These are phyloP conservation scores for Lithophane socia DNA, from an alignment of 2,888 invertebrate genomes.

Conservation along the genomic window DNA sequence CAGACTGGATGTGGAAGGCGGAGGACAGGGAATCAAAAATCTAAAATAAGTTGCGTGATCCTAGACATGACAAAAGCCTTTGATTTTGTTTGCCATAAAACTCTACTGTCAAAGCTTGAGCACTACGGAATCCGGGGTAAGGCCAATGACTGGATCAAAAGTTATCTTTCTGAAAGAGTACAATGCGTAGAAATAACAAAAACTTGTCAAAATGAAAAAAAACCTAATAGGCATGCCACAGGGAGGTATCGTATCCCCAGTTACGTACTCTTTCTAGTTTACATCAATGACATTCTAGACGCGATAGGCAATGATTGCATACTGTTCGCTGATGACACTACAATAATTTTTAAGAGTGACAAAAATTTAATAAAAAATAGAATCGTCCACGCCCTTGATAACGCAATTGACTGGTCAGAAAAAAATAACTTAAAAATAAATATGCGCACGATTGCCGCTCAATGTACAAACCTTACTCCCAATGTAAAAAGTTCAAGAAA, in stretches of 20 bases:
- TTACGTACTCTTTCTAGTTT: not conserved
- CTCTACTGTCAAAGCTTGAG: not conserved
- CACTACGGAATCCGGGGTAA: not conserved
- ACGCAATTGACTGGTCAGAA: not conserved
- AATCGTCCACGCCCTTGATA: not conserved
- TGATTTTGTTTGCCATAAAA: not conserved
- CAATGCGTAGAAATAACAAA: too few relatives aligned
- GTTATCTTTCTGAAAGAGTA: not conserved
- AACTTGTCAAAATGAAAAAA: too few relatives aligned
- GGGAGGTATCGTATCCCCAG: not conserved
- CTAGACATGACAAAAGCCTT: conserved; percentile 1
- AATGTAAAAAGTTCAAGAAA: too few relatives aligned
- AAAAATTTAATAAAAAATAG: not conserved
- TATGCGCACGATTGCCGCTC: too few relatives aligned
- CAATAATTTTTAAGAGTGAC: not conserved
- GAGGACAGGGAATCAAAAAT: not conserved
- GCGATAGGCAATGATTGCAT: not conserved
- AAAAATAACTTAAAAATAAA: not conserved
- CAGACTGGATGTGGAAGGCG: too few relatives aligned
- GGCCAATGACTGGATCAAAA: not conserved
- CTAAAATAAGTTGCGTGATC: not conserved
- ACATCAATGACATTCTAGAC: not conserved
- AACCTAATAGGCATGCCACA: not conserved
- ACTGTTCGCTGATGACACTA: not conserved
- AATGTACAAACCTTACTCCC: too few relatives aligned